Evolutionary conservation across 2,113 vertebrate species (phyloP), one percentile per base, ranked within the genome.

Genomic region (Corydoras sp.): DNA sequence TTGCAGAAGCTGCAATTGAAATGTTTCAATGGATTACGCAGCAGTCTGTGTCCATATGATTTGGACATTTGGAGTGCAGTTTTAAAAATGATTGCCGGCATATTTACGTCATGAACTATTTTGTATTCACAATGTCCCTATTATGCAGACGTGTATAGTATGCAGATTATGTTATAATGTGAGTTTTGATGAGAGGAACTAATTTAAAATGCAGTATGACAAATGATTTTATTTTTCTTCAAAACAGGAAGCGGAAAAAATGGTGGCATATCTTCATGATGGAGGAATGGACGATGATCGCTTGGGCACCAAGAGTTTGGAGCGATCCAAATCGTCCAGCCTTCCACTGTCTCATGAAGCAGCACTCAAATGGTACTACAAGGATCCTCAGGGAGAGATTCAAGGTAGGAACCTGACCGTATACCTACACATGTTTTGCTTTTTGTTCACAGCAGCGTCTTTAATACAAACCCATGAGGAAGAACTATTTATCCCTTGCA

Each of bases 361-460:
- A 70, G 95, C 97, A 82, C 93, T 98, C 78, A 99, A 99, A 83
- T 99, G 97, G 97, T 97, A 93, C 88, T 99, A 99, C 81, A 99
- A 99, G 90, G 97, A 99, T 81, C 97, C 97, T 9, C 97, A 99
- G 87, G 96, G 97, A 85, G 97, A 99, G 85, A 95, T 97, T 84
- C 97, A 99, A 86, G 97, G 97, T 96, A 84, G 80, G 88, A 75
- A 50, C 18, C 12, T 9, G 48, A 11, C 13, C 9, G 51, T 53
- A 10, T 53, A 10, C 13, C 43, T 48, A 64, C 58, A 12, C 32
- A 7, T 11, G 5, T 14, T 13, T 60, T 5, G 54, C 5, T 31
- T 14, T 2, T 15, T n/a, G 6, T 10, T 66, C 12, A 58, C 31
- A 9, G 4, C 10, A 55, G 9, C 9, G 24, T 69, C 58, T 53